Percentiles rank a stretch among this genome's conserved stretches.
Conservation (phyloP, 2,888 invertebrate species). For the Phymatocera aterrima region DNA sequence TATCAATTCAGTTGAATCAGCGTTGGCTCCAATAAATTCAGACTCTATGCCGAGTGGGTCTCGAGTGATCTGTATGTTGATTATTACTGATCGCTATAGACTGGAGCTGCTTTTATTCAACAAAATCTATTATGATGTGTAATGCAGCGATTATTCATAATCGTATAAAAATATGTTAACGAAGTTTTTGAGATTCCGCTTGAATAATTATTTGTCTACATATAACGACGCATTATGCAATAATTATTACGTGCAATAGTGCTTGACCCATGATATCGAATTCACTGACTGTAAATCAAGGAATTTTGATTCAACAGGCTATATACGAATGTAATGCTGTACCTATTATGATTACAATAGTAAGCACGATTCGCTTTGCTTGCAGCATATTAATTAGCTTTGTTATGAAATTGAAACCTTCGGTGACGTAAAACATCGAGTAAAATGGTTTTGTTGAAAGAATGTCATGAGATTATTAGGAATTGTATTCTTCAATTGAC, state of each 20-base stretch:
- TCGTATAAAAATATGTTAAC: not conserved
- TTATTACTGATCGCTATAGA: not conserved
- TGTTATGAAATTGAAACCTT: not conserved
- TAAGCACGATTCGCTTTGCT: no score
- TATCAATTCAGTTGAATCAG: not conserved
- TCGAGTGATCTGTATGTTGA: not conserved
- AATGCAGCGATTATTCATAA: not conserved
- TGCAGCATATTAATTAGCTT: not conserved
- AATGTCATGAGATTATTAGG: not conserved
- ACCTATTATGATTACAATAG: no score
- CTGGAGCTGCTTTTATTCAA: not conserved
- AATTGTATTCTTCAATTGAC: not conserved
- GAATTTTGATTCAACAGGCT: no score
- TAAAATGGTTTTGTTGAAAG: not conserved
- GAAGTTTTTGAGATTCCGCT: not conserved
- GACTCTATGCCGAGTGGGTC: not conserved
- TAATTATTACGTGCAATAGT: no score
- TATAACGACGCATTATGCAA: no score
- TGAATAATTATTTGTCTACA: no score
- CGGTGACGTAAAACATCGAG: not conserved
- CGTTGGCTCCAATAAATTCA: conserved; percentile 6
- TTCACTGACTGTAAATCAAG: no score
- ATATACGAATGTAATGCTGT: no score
- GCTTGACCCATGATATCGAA: no score
- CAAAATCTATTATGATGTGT: not conserved